phyloP scores from a whole-genome alignment of 2,888 invertebrate genomes.

The Scaptomyza flava region DNA sequence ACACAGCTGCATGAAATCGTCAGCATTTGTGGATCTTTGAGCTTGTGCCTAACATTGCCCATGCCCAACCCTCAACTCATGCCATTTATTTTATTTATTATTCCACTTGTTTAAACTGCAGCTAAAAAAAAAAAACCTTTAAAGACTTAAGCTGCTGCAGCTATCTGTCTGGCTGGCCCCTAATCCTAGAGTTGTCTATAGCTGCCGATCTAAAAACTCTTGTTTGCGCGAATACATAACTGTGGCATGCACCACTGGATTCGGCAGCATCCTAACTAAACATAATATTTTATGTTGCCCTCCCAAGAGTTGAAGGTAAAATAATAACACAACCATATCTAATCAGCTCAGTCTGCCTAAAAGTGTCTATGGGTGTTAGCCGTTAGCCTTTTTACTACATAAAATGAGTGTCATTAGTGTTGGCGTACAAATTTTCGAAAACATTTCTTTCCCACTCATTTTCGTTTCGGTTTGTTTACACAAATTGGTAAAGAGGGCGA shows the following conservation, averaged over 20 bases:
- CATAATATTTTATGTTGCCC: conserved; percentile 16
- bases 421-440: conserved; percentile 41
- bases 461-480: conserved; percentile 45
- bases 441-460: conserved; percentile 20
- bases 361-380: conserved; percentile 2
- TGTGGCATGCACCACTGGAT: conserved; percentile 16
- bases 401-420: conserved; percentile 34
- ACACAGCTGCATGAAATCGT: too few relatives aligned
- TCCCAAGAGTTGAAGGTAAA: conserved; percentile 17
- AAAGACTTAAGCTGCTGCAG: not conserved
- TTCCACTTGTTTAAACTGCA: too few relatives aligned
- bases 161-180: conserved; percentile 1
- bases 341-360: conserved; percentile 28
- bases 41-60: conserved; percentile 7
- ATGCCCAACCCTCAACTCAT: not conserved
- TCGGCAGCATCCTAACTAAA: conserved; percentile 11
- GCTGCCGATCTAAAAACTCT: not conserved
- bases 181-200: not conserved
- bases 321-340: conserved; percentile 41
- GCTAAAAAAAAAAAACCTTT: too few relatives aligned
- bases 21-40: not conserved
- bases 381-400: not conserved
- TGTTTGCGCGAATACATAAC: conserved; percentile 8
- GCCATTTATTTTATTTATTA: not conserved
- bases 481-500: not conserved